Evolutionary conservation across 2,113 vertebrate species (phyloP).

Genomic region (Barnardius zonarius): DNA sequence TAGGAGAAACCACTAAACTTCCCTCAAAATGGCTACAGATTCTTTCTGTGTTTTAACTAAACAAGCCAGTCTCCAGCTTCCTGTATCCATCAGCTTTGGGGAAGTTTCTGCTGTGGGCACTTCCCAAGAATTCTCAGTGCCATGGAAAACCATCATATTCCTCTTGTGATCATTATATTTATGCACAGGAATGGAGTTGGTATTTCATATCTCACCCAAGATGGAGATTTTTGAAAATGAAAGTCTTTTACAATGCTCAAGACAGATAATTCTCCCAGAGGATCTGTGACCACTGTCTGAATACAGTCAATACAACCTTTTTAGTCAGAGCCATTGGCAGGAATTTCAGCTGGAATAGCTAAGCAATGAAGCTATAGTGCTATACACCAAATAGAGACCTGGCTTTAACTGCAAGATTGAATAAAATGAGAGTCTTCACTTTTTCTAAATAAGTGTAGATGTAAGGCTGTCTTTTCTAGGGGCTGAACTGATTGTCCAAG

Average conservation of each 20-base stretch:
- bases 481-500: conserved; percentile 34
- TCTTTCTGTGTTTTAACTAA: background rate
- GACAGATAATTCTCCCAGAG: background rate
- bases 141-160: background rate
- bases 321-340: background rate
- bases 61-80: background rate
- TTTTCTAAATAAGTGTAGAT: background rate
- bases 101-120: background rate
- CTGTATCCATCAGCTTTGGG: background rate
- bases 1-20: background rate
- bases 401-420: background rate
- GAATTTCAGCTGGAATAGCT: background rate
- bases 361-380: background rate
- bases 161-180: background rate
- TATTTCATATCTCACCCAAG: background rate
- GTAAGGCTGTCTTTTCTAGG: conserved; percentile 19
- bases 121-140: background rate
- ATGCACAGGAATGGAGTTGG: background rate
- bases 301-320: background rate
- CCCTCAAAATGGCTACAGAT: background rate
- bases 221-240: background rate
- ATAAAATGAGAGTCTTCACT: background rate
- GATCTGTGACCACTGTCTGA: background rate
- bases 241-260: background rate
- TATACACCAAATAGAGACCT: background rate